These are phyloP conservation scores for Calephelis perditalis DNA, from an alignment of 2,888 invertebrate species.

Conservation along the genomic window DNA sequence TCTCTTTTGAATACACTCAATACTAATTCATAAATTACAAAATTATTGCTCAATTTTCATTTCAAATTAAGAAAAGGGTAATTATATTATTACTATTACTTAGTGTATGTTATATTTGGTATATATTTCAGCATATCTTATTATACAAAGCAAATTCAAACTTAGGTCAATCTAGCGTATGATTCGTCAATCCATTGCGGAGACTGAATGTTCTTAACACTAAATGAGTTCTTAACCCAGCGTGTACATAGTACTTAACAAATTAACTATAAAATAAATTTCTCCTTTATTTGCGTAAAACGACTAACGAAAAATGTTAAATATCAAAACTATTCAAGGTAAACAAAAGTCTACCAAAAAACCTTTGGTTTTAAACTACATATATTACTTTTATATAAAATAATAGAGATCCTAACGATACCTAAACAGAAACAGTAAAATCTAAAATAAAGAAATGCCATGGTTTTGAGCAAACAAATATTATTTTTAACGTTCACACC, in stretches of 20 bases:
- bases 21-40: constrained; percentile 26
- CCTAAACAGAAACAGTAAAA: constrained; percentile 40
- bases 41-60: constrained; percentile 30
- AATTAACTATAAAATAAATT: constrained; percentile 37
- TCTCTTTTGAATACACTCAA: constrained; percentile 18
- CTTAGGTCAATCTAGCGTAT: constrained; percentile 79
- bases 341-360: constrained; percentile 49
- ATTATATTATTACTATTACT: constrained; percentile 11
- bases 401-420: constrained; percentile 56
- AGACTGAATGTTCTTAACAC: constrained; percentile 45
- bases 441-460: constrained; percentile 68
- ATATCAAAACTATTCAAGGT: constrained; percentile 39
- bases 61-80: not conserved
- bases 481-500: constrained; percentile 31
- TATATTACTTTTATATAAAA: constrained; percentile 36
- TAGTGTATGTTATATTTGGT: constrained; percentile 51
- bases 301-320: constrained; percentile 32
- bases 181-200: constrained; percentile 60
- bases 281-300: constrained; percentile 37
- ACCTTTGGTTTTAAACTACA: constrained; percentile 41
- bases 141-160: constrained; percentile 68
- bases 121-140: constrained; percentile 51
- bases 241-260: constrained; percentile 37
- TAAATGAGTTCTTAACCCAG: constrained; percentile 61
- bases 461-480: constrained; percentile 72